Evolutionary conservation across 1,140 invertebrate genomes (phyloP).

Genomic region (Anoplophora glabripennis): DNA sequence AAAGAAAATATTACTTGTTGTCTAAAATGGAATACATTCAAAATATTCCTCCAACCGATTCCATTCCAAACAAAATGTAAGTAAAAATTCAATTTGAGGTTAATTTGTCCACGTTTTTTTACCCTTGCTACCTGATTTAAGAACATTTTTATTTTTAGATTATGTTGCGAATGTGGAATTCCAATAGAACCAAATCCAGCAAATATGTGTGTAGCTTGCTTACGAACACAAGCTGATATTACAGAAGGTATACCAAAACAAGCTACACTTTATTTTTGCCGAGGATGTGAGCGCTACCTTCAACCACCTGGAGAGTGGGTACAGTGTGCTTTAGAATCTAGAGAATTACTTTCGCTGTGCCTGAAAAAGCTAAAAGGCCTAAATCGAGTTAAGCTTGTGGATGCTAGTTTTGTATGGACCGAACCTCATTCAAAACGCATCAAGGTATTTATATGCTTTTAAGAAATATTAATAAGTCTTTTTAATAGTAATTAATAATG

Average conservation of each 20-base stretch:
- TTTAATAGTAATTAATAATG: not conserved
- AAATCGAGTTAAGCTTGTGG: slow-evolving; percentile 84
- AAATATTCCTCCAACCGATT: not conserved
- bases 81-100: not conserved
- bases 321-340: slow-evolving; percentile 83
- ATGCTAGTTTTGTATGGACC: slow-evolving; percentile 98
- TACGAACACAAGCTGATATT: slow-evolving; percentile 89
- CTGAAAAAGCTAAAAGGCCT: slow-evolving; percentile 92
- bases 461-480: not conserved
- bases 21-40: slow-evolving; percentile 1
- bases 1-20: too few species aligned
- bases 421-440: slow-evolving; percentile 98
- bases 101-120: not conserved
- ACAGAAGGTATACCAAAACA: slow-evolving; percentile 96
- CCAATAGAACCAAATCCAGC: slow-evolving; percentile 90
- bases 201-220: slow-evolving; percentile 95
- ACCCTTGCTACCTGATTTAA: not conserved
- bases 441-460: slow-evolving; percentile 65
- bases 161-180: slow-evolving; percentile 80
- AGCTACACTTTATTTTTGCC: slow-evolving; percentile 83
- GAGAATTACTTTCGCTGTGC: slow-evolving; percentile 88
- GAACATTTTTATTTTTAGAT: slow-evolving; percentile 31
- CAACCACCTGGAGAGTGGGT: slow-evolving; percentile 94
- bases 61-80: not conserved
- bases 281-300: slow-evolving; percentile 91